Evolutionary conservation across 2,888 invertebrate species (phyloP), one percentile per base, ranked within the genome.

Genomic region (Troides oblongomaculatus): DNA sequence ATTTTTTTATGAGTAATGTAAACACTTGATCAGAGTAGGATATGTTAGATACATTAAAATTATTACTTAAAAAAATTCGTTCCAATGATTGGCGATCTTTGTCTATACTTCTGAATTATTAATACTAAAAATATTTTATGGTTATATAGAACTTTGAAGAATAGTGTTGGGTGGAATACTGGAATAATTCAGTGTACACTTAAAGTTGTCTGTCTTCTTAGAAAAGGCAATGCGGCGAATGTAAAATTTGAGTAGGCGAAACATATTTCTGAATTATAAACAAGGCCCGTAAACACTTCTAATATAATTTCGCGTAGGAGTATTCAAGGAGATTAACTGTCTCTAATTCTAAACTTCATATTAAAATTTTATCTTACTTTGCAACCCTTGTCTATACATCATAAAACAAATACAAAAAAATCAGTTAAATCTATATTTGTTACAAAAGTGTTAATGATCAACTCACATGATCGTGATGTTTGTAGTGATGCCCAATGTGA

Each of bases 401-500:
- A 30, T 30, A 30, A 30, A 43, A 43, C 21, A 43, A 39, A 39
- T 5, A 0, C 12, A 10, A 39, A 39, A 39, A 39, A 12, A 25
- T 25, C 25, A 5, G 39, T 3, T 39, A 39, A 39, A 43, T 43
- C 43, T 0, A 43, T 7, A 30, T 10, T 43, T 43, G 43, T 14
- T 46, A 14, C 17, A 46, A 46, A 46, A 46, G 46, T 50, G 8
- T 53, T 50, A 25, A 30, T 21, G 23, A 1, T 53, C 53, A 64
- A 81, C 88, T 84, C 76, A 90, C 90, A 73, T 89, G 88, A 76
- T 87, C 83, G 69, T 84, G 83, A 77, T 88, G 79, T 72, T 87
- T 88, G 70, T 84, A 78, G 75, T 83, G 83, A 75, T 83, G 77
- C 0, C 84, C 83, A 25, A 74, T 61, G 36, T 75, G 70, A 66